Evolutionary conservation across 2,888 invertebrate species (phyloP).

Genomic region (Empis livida): DNA sequence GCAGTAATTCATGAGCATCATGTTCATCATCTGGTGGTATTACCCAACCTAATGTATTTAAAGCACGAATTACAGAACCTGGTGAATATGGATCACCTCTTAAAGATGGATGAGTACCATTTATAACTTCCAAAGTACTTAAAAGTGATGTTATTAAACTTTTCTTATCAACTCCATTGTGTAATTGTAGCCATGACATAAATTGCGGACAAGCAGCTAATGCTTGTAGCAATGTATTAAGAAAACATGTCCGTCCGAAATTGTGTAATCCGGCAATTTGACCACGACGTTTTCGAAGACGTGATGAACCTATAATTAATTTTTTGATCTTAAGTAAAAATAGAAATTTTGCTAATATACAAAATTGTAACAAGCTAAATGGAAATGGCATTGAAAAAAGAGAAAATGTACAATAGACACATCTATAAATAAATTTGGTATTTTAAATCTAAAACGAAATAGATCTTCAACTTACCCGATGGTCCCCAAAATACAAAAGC

Average conservation of each 20-base stretch:
- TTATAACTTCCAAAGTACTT: constrained; percentile 62
- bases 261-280: constrained; percentile 78
- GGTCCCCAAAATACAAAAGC: constrained; percentile 71
- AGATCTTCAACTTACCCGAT: constrained; percentile 24
- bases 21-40: constrained; percentile 84
- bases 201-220: constrained; percentile 78
- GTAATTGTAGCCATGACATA: constrained; percentile 63
- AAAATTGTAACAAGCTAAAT: too few relatives aligned
- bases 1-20: constrained; percentile 88
- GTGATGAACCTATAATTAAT: constrained; percentile 26
- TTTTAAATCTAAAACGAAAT: too few relatives aligned
- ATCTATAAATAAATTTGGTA: too few relatives aligned
- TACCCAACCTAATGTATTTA: constrained; percentile 67
- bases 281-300: constrained; percentile 50
- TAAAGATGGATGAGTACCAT: constrained; percentile 56
- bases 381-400: too few relatives aligned
- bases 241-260: constrained; percentile 83
- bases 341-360: background rate
- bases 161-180: constrained; percentile 47
- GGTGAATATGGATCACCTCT: constrained; percentile 47
- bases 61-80: constrained; percentile 55
- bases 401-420: too few relatives aligned
- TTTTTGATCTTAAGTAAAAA: background rate
- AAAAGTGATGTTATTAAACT: constrained; percentile 62
- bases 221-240: constrained; percentile 83